Evolutionary conservation across 2,888 invertebrate genomes (phyloP).

Genomic region (Cryptocephalus primarius): DNA sequence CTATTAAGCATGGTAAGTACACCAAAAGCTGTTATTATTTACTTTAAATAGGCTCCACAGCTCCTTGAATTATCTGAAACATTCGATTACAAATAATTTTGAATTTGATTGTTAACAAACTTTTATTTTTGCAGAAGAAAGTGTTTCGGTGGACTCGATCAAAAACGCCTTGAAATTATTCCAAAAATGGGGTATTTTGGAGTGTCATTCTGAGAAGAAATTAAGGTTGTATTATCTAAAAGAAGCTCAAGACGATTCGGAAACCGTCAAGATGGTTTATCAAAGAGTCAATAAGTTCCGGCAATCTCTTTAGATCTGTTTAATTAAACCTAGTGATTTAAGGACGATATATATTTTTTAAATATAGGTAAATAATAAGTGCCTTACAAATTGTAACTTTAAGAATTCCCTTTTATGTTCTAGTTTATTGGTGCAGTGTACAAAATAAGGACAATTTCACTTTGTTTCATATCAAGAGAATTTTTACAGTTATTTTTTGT

Average conservation of each 20-base stretch:
- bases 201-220: constrained; percentile 38
- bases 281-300: constrained; percentile 29
- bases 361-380: neutral
- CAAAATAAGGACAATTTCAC: too few species aligned
- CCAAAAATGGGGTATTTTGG: constrained; percentile 70
- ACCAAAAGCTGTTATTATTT: constrained; percentile 4
- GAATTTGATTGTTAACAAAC: too few species aligned
- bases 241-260: constrained; percentile 28
- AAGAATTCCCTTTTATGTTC: too few species aligned
- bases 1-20: constrained; percentile 19
- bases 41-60: too few species aligned
- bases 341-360: neutral
- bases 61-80: too few species aligned
- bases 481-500: too few species aligned
- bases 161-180: constrained; percentile 74
- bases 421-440: too few species aligned
- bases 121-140: constrained; percentile 56
- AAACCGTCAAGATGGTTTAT: constrained; percentile 25
- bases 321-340: neutral
- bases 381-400: neutral
- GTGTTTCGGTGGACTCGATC: constrained; percentile 76
- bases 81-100: too few species aligned
- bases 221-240: constrained; percentile 31
- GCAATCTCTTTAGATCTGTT: constrained; percentile 2
- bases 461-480: too few species aligned